Evolutionary conservation across 2,113 vertebrate species (phyloP), one percentile per base, ranked within the genome.

Genomic region (Trogon surrucura): DNA sequence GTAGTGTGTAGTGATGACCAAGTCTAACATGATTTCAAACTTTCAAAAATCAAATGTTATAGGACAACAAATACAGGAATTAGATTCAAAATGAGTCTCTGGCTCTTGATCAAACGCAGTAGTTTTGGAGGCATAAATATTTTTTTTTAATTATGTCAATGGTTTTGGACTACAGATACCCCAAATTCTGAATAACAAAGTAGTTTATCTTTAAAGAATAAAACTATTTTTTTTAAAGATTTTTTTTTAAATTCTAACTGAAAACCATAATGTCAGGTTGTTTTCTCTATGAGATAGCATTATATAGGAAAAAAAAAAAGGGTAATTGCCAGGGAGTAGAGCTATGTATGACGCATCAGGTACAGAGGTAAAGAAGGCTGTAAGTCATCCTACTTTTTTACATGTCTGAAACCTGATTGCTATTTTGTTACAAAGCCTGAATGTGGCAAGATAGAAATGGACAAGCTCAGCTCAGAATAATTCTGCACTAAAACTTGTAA

Each of bases 1-100:
- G 19, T 56, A 60, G 7, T n/a, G 18, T 25, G 9, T 14, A 50
- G 16, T 0, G 0, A 72, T 56, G 62, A 70, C 16, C 1, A 44
- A 62, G 12, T 53, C 20, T 14, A 58, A 36, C 1, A 6, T 15
- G 4, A 7, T 80, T 88, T 80, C 47, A 67, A 82, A 82, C 19
- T 75, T 85, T 62, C 8, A 36, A 72, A 71, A 67, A 88, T 71
- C 16, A 80, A 50, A 6, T 60, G 4, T 57, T 73, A 3, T 47
- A 3, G 75, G 27, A 32, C 12, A n/a, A 11, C 23, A 85, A 91
- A 58, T n/a, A 36, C 2, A 70, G 34, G 80, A 83, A 77, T 41
- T 47, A 22, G 2, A 51, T 65, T 75, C 3, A 25, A 75, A 75
- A 56, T 11, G 0, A 29, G 48, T 30, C 22, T 66, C 58, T 30